Percentiles rank a stretch among this genome's conserved stretches.
Conservation (phyloP, 2,113 vertebrate species). For the Conger conger region DNA sequence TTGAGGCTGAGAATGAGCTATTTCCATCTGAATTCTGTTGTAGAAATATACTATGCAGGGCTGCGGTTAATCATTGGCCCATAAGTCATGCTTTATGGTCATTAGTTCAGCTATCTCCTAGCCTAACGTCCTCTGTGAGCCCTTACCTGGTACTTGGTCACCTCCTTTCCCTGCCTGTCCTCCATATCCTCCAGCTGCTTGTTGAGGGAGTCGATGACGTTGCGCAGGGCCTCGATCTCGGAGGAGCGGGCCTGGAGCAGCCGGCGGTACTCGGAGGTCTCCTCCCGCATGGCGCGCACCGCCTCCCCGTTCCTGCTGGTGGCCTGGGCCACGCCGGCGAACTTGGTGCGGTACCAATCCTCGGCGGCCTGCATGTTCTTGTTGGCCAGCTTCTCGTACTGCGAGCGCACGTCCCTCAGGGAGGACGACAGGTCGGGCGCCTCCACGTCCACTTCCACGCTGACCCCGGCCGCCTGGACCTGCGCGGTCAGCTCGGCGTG, state of each 20-base stretch:
- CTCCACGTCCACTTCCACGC: conserved; percentile 60
- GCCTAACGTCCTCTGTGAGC: not conserved
- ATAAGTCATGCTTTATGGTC: not conserved
- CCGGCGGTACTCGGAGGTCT: conserved; percentile 78
- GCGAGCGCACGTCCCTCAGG: conserved; percentile 71
- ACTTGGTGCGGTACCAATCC: conserved; percentile 77
- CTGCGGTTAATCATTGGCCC: not conserved
- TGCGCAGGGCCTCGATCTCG: conserved; percentile 75
- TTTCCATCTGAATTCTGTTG: not conserved
- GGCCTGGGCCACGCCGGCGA: conserved; percentile 68
- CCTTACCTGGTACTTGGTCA: conserved; percentile 75
- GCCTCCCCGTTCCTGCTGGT: conserved; percentile 74
- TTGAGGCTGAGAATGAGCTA: too few relatives aligned
- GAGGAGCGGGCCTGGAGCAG: conserved; percentile 74
- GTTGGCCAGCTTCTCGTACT: conserved; percentile 74
- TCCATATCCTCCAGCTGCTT: conserved; percentile 76
- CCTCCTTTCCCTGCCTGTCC: conserved; percentile 72
- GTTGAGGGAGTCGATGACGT: conserved; percentile 73
- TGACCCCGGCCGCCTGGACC: conserved; percentile 65
- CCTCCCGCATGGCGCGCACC: conserved; percentile 75
- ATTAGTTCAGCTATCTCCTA: not conserved
- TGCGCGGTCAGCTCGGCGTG: conserved; percentile 64
- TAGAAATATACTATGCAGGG: not conserved
- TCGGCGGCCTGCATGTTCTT: conserved; percentile 76
- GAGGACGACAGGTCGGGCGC: conserved; percentile 71